Evolutionary conservation across 2,797 vertebrate genomes (phyloP).

Genomic region (Diceros bicornis): DNA sequence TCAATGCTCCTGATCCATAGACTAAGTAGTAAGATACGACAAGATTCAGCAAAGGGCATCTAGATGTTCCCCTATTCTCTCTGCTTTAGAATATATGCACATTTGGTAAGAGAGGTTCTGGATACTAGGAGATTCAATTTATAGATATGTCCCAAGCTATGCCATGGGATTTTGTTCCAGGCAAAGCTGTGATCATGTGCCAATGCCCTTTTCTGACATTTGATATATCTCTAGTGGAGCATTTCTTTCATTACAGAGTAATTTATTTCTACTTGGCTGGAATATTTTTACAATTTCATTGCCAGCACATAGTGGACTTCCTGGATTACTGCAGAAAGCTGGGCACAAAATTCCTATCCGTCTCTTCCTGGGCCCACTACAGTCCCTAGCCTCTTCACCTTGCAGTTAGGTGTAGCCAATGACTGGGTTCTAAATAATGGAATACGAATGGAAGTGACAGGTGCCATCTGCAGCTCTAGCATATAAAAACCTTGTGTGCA

Average conservation of each 20-base stretch:
- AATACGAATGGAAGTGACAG: not conserved
- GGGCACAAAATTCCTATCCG: not conserved
- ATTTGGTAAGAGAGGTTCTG: not conserved
- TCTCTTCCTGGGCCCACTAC: not conserved
- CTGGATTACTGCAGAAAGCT: not conserved
- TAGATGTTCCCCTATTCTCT: not conserved
- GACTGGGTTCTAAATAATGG: not conserved
- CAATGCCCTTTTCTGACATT: not conserved
- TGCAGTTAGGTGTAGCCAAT: not conserved
- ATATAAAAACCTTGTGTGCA: too few relatives aligned
- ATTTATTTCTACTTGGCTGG: not conserved
- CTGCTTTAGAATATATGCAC: not conserved
- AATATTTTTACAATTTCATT: not conserved
- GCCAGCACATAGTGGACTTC: not conserved
- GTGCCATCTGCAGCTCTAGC: not conserved
- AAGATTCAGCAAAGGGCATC: not conserved
- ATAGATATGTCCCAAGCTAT: too few relatives aligned
- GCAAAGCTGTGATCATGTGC: not conserved
- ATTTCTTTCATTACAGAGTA: constrained; percentile 10
- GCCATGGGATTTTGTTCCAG: not conserved
- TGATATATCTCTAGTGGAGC: not conserved
- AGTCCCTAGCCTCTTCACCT: not conserved
- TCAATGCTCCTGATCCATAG: not conserved
- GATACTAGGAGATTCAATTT: not conserved
- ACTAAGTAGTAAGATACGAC: too few relatives aligned